These are phyloP conservation scores for Drosophila simulans DNA, from an alignment of 1,140 invertebrate genomes.

Conservation along the genomic window DNA sequence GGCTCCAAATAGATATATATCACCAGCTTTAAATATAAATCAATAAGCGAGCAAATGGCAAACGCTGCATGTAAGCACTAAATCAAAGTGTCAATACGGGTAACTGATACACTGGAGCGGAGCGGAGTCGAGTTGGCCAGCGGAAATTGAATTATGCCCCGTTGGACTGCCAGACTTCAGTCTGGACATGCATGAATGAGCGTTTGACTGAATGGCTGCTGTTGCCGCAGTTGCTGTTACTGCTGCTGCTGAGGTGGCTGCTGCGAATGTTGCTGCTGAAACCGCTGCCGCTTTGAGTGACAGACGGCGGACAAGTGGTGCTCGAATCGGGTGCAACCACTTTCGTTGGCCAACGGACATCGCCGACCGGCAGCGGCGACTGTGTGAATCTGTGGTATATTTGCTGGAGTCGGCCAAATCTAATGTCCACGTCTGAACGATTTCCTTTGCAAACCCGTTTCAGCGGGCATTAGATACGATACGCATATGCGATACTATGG, in stretches of 20 bases:
- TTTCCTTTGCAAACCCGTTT: constrained; percentile 75
- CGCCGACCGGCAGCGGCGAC: constrained; percentile 35
- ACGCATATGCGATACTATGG: constrained; percentile 67
- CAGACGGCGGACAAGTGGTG: constrained; percentile 73
- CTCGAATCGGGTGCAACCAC: constrained; percentile 75
- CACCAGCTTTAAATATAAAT: constrained; percentile 78
- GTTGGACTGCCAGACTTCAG: constrained; percentile 36
- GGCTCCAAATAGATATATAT: constrained; percentile 57
- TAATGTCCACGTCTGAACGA: constrained; percentile 70
- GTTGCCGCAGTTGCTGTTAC: constrained; percentile 1
- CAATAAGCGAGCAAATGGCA: constrained; percentile 75
- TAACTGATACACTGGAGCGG: constrained; percentile 73
- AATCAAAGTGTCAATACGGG: constrained; percentile 80
- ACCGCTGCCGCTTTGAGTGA: constrained; percentile 49
- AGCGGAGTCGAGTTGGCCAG: constrained; percentile 33
- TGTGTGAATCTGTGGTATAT: constrained; percentile 64
- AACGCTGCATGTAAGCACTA: constrained; percentile 76
- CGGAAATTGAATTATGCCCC: constrained; percentile 80
- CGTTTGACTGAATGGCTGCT: constrained; percentile 61
- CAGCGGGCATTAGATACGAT: constrained; percentile 71
- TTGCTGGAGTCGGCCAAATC: constrained; percentile 52
- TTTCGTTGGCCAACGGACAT: constrained; percentile 71
- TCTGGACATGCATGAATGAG: constrained; percentile 72
- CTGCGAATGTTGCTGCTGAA: constrained; percentile 6
- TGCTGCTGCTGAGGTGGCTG: not conserved